Evolutionary conservation across 2,888 invertebrate genomes (phyloP), one percentile per base, ranked within the genome.

Genomic region (Fragum fragum): DNA sequence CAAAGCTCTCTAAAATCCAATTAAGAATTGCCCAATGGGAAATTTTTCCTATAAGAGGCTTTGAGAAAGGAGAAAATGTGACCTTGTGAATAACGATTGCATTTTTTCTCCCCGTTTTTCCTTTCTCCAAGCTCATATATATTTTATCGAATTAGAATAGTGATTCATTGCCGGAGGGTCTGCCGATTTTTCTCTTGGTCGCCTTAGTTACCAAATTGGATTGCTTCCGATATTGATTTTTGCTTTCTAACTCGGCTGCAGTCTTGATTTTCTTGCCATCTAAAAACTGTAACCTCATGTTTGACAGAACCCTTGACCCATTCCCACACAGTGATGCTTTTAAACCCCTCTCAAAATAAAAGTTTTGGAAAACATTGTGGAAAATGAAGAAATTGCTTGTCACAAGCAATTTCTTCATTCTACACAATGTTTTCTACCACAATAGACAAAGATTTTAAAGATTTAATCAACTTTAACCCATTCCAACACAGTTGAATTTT

Each of bases 81-180:
- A 47, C 47, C 47, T 47, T 47, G 47, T 14, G 47, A n/a, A 47
- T 47, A 47, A 47, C 47, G 47, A 14, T 47, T 14, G 47, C 47
- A n/a, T 47, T 47, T 47, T 47, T 47, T n/a, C 14, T 14, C 16
- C 47, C 47, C n/a, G 18, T 47, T 14, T n/a, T 18, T 14, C 47
- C 47, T 47, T 47, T 18, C n/a, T 47, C n/a, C n/a, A n/a, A 47
- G 47, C 47, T 47, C 39, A 66, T 42, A 23, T 66, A 66, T 66
- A 42, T 66, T 66, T 66, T 66, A 66, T 66, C 18, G 42, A 66
- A 66, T 66, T 66, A 42, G 26, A 42, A 61, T 28, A 28, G 61
- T 66, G 66, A 66, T 66, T 66, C 66, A 66, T 66, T 66, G n/a
- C 63, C 42, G 21, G 18, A 0, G 26, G 42, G 66, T 23, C 39